A percentile compares a stretch with the other conserved stretches of the same genome.
Evolutionary conservation across 2,113 vertebrate genomes (phyloP).

Genomic region (Raja brachyura): DNA sequence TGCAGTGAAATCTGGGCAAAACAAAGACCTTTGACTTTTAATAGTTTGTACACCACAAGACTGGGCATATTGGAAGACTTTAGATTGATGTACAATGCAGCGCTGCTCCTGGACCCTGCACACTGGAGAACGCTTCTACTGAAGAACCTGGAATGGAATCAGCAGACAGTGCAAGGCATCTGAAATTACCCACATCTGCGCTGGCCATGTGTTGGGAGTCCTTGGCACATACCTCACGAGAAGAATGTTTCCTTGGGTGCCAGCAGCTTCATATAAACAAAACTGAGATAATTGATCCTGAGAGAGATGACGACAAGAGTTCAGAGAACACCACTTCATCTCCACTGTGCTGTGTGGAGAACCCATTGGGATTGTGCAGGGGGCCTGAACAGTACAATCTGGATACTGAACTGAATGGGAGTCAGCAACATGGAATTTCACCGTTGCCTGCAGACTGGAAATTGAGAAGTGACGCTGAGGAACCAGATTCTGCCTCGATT

Average conservation of each 20-base stretch:
- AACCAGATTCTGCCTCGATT: conserved; percentile 34
- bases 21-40: not conserved
- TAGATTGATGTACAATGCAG: conserved; percentile 43
- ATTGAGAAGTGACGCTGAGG: conserved; percentile 25
- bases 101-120: conserved; percentile 53
- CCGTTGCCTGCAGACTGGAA: conserved; percentile 32
- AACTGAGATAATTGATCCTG: not conserved
- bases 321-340: not conserved
- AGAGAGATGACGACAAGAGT: not conserved
- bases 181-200: not conserved
- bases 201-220: not conserved
- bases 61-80: conserved; percentile 44
- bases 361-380: not conserved
- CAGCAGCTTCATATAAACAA: not conserved
- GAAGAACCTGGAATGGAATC: conserved; percentile 59
- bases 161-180: not conserved
- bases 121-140: conserved; percentile 47
- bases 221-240: not conserved
- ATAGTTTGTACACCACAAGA: conserved; percentile 38
- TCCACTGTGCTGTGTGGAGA: not conserved
- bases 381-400: not conserved
- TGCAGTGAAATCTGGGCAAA: not conserved
- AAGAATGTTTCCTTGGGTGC: not conserved
- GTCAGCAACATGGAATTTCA: conserved; percentile 39
- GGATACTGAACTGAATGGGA: not conserved